Conservation (phyloP, 2,113 vertebrate species). For the Coracopsis vasa region DNA sequence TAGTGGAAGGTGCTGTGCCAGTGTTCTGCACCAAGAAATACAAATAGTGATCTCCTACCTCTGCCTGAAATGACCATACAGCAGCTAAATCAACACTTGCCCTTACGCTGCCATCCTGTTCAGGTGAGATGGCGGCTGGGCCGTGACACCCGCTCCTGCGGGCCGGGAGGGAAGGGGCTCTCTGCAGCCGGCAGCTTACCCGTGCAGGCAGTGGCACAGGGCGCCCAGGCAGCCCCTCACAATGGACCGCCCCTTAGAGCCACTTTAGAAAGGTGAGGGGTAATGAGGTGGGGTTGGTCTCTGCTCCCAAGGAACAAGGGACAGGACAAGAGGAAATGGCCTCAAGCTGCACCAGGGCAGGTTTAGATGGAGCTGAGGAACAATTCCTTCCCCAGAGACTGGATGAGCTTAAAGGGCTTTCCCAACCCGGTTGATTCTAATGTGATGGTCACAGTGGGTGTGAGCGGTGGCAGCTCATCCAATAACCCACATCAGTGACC, state of each 20-base stretch:
- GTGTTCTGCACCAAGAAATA: background rate
- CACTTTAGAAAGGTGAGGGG: background rate
- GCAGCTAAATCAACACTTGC: background rate
- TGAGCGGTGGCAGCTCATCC: background rate
- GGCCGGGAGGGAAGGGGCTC: too few relatives aligned
- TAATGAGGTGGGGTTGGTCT: too few relatives aligned
- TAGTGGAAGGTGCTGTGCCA: background rate
- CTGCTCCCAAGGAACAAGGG: too few relatives aligned
- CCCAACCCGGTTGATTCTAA: background rate
- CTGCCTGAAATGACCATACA: background rate
- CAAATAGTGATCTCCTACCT: background rate
- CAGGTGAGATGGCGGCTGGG: too few relatives aligned
- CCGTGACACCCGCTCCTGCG: too few relatives aligned
- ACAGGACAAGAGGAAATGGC: background rate
- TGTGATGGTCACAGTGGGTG: fast-evolving
- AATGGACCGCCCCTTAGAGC: too few relatives aligned
- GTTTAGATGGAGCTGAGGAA: too few relatives aligned
- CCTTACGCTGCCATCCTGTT: background rate
- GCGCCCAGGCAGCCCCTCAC: too few relatives aligned
- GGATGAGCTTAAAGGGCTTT: background rate
- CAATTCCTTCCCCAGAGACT: too few relatives aligned
- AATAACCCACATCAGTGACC: fast-evolving
- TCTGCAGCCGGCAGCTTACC: too few relatives aligned
- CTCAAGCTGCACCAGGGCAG: background rate
- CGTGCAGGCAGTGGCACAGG: background rate